A percentile compares a stretch with the other conserved stretches of the same genome.
These are phyloP conservation scores for Diachasma alloeum DNA, from an alignment of 1,140 invertebrate genomes.

Conservation along the genomic window DNA sequence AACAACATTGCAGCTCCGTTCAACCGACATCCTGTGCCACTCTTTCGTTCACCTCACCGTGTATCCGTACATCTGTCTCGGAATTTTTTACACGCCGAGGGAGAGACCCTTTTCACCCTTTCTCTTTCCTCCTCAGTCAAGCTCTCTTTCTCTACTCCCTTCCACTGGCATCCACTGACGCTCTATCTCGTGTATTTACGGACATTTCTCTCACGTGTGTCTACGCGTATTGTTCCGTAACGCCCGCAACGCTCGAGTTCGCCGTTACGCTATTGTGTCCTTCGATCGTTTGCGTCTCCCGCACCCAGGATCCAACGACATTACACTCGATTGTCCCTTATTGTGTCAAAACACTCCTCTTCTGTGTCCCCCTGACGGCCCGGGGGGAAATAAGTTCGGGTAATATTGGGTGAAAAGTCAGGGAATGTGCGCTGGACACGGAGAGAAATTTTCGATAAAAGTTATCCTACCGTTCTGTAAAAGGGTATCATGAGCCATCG, in stretches of 20 bases:
- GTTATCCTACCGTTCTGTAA: too few relatives aligned
- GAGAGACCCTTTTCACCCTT: background rate
- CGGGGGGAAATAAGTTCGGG: background rate
- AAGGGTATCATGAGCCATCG: too few relatives aligned
- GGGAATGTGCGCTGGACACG: too few relatives aligned
- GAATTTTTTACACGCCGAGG: background rate
- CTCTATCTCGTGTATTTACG: background rate
- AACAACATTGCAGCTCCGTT: background rate
- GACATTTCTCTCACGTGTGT: background rate
- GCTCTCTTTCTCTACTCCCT: background rate
- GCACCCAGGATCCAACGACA: background rate
- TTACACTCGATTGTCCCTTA: conserved; percentile 2
- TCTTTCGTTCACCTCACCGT: conserved; percentile 19
- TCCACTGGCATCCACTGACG: background rate
- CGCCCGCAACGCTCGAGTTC: conserved; percentile 4
- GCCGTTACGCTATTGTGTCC: conserved; percentile 7
- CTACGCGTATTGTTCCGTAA: conserved; percentile 1
- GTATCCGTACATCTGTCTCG: conserved; percentile 26
- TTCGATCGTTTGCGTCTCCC: conserved; percentile 4
- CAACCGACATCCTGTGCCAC: conserved; percentile 1
- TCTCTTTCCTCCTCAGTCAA: background rate
- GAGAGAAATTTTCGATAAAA: too few relatives aligned
- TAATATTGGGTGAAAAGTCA: background rate
- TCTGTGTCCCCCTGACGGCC: background rate
- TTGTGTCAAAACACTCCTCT: background rate